Evolutionary conservation across 2,888 invertebrate genomes (phyloP).

Genomic region (Mythimna impura): DNA sequence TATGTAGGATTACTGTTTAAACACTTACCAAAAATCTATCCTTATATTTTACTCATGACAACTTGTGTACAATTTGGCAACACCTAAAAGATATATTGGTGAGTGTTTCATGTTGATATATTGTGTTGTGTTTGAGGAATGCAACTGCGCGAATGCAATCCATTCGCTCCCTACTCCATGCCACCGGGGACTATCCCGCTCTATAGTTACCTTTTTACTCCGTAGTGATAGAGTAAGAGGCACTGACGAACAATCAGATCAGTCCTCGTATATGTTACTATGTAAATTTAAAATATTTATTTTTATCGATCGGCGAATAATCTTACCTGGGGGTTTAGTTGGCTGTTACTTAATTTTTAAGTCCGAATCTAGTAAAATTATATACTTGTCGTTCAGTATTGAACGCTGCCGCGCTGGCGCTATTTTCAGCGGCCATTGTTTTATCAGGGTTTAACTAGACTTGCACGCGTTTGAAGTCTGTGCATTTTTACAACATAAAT

Average conservation of each 20-base stretch:
- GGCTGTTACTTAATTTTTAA: constrained; percentile 65
- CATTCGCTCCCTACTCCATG: constrained; percentile 34
- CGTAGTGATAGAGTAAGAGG: constrained; percentile 46
- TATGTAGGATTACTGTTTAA: neutral
- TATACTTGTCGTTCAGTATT: constrained; percentile 31
- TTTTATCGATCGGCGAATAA: constrained; percentile 44
- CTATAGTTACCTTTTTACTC: constrained; percentile 60
- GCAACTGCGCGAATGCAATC: constrained; percentile 3
- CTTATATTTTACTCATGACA: too few species aligned
- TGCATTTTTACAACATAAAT: neutral
- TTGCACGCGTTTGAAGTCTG: constrained; percentile 23
- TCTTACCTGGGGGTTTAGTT: constrained; percentile 46
- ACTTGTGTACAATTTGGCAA: neutral
- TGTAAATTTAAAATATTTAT: constrained; percentile 56
- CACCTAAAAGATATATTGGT: neutral
- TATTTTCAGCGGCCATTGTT: constrained; percentile 18
- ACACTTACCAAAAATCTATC: too few species aligned
- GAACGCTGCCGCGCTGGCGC: constrained; percentile 22
- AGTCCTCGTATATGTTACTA: constrained; percentile 38
- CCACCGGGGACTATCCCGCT: constrained; percentile 30
- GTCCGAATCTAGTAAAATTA: constrained; percentile 55
- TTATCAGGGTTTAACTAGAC: constrained; percentile 28
- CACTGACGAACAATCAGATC: constrained; percentile 19
- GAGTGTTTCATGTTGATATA: too few species aligned
- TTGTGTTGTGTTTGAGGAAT: too few species aligned